A percentile compares a stretch with the other conserved stretches of the same genome.
These are phyloP conservation scores for Cecropterus lyciades DNA, from an alignment of 1,140 invertebrate genomes.

Conservation along the genomic window DNA sequence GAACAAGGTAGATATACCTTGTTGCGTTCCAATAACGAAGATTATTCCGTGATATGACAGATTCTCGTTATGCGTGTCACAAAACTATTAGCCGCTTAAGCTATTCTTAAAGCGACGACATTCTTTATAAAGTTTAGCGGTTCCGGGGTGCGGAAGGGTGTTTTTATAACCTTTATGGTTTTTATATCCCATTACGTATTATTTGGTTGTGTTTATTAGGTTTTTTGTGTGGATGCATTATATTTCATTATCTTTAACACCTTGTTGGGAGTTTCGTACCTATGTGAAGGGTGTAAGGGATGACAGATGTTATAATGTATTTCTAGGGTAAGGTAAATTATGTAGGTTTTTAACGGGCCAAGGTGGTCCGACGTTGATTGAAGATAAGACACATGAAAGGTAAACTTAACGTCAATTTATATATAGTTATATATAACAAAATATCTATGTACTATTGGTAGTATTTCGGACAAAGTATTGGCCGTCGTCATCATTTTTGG, in stretches of 20 bases:
- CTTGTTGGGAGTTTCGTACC: slow-evolving; percentile 56
- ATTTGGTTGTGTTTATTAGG: slow-evolving; percentile 66
- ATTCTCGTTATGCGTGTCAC: slow-evolving; percentile 79
- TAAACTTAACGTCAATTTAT: too few relatives aligned
- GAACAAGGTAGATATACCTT: slow-evolving; percentile 49
- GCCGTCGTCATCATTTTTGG: too few relatives aligned
- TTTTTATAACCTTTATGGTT: slow-evolving; percentile 66
- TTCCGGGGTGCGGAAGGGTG: slow-evolving; percentile 64
- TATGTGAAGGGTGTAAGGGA: slow-evolving; percentile 4
- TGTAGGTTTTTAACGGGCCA: not conserved
- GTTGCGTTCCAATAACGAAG: slow-evolving; percentile 44
- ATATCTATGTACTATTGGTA: too few relatives aligned
- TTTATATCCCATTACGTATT: slow-evolving; percentile 75
- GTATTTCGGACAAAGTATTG: too few relatives aligned
- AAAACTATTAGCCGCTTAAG: slow-evolving; percentile 83
- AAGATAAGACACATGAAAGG: not conserved
- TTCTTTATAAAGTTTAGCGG: slow-evolving; percentile 63
- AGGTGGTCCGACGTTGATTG: slow-evolving; percentile 3
- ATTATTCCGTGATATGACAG: slow-evolving; percentile 46
- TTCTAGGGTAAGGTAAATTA: slow-evolving; percentile 3
- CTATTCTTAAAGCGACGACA: slow-evolving; percentile 78
- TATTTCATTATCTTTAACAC: slow-evolving; percentile 79
- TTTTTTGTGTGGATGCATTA: slow-evolving; percentile 67
- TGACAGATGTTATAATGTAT: slow-evolving; percentile 21
- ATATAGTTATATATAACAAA: too few relatives aligned